phyloP scores from a whole-genome alignment of 2,113 vertebrate genomes.

The Willisornis vidua region DNA sequence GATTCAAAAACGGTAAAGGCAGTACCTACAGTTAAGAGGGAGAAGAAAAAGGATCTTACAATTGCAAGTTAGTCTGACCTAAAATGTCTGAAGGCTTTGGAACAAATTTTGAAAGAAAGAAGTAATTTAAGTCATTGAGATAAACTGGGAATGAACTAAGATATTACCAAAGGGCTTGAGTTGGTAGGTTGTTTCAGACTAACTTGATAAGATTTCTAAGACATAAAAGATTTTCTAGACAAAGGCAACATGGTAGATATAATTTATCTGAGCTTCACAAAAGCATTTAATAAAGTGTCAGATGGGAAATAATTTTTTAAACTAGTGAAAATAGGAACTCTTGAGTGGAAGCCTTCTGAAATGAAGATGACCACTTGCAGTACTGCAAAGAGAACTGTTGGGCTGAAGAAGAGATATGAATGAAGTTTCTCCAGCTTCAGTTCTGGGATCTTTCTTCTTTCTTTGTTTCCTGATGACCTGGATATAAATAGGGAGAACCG shows the following conservation, averaged over 20 bases:
- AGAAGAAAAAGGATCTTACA: neutral
- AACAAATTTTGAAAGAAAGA: slow-evolving; percentile 21
- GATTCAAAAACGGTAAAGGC: neutral
- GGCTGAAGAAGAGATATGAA: neutral
- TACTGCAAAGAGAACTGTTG: neutral
- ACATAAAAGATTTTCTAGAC: slow-evolving; percentile 41
- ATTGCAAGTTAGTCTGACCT: slow-evolving; percentile 8
- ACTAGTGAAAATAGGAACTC: slow-evolving; percentile 13
- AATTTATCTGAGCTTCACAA: slow-evolving; percentile 41
- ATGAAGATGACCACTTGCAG: neutral
- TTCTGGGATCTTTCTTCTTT: neutral
- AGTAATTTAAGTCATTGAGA: neutral
- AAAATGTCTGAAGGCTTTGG: neutral
- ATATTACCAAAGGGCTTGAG: neutral
- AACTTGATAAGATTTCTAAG: neutral
- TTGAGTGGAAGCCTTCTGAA: neutral
- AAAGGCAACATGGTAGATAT: slow-evolving; percentile 30
- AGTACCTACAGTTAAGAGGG: neutral
- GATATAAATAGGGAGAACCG: neutral
- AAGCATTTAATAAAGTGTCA: slow-evolving; percentile 30
- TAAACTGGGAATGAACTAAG: neutral
- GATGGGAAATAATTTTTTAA: slow-evolving; percentile 32
- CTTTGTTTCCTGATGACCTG: neutral
- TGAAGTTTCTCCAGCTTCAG: neutral
- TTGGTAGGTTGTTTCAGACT: neutral